Evolutionary conservation across 92 coral and sea anemone genomes (phyloP).

Genomic region (Umimayanthus kanabou): DNA sequence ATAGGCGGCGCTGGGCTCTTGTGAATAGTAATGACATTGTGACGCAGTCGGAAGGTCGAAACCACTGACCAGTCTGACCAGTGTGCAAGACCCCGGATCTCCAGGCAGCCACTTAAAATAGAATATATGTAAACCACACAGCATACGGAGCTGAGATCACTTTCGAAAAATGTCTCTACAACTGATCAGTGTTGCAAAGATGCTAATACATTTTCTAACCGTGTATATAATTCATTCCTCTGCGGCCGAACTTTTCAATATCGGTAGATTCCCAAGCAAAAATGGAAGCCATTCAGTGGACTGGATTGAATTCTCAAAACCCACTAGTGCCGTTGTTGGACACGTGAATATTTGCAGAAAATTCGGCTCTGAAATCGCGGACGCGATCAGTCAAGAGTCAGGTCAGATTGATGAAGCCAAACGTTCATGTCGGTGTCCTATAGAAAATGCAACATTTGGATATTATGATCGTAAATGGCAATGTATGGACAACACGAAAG

Average conservation of each 20-base stretch:
- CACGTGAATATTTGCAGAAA: background rate
- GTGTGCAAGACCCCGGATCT: background rate
- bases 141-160: no score
- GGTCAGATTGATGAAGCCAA: background rate
- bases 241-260: conserved; percentile 8
- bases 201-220: background rate
- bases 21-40: no score
- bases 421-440: conserved; percentile 10
- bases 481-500: conserved; percentile 12
- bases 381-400: background rate
- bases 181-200: background rate
- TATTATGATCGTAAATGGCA: conserved; percentile 16
- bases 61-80: no score
- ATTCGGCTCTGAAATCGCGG: conserved; percentile 10
- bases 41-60: background rate
- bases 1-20: background rate
- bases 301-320: conserved; percentile 12
- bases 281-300: conserved; percentile 8
- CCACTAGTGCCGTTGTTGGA: background rate
- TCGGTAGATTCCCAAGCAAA: conserved; percentile 8
- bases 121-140: no score
- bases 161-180: background rate
- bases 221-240: background rate
- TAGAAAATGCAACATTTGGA: conserved; percentile 25
- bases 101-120: no score